Evolutionary conservation across 2,888 invertebrate species (phyloP), one percentile per base, ranked within the genome.

Genomic region (Lapara coniferarum): DNA sequence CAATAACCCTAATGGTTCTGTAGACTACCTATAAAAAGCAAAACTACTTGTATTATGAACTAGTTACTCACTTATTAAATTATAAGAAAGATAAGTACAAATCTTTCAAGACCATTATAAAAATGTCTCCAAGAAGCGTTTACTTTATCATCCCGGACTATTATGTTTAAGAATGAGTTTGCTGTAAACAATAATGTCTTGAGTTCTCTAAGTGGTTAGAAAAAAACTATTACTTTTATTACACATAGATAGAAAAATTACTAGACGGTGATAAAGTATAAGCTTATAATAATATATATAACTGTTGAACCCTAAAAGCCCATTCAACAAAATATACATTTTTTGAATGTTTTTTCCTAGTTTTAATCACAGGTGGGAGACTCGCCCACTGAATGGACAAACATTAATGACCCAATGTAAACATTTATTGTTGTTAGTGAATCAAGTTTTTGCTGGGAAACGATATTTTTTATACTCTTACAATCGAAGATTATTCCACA

Each of bases 321-420:
- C 49, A 63, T 63, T 49, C 59, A 19, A 46, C 0, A 2, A 37
- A 5, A 2, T 37, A 37, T 37, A 7, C 37, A 37, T 37, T n/a
- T n/a, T 58, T 16, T 44, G 44, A n/a, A 16, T 1, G 5, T 63
- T 63, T 63, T 63, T 46, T 49, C 14, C 2, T 19, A 63, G 10
- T 49, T 49, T 63, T 63, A 49, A 49, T 63, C 66, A 72, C 82
- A 82, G 79, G 79, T 80, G 78, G 68, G 30, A 66, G 80, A 81
- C 81, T 80, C 76, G 78, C 70, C 72, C 13, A 71, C 71, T 73
- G 74, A 71, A 77, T 71, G 70, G 77, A 63, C 78, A 66, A 79
- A 84, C 82, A 88, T 89, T 90, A 89, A 91, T 89, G 88, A 88
- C 83, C 72, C 71, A 82, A 77, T 86, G 89, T 90, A 90, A 91